These are phyloP conservation scores for Caprella mutica DNA, from an alignment of 2,888 invertebrate genomes.

Conservation along the genomic window DNA sequence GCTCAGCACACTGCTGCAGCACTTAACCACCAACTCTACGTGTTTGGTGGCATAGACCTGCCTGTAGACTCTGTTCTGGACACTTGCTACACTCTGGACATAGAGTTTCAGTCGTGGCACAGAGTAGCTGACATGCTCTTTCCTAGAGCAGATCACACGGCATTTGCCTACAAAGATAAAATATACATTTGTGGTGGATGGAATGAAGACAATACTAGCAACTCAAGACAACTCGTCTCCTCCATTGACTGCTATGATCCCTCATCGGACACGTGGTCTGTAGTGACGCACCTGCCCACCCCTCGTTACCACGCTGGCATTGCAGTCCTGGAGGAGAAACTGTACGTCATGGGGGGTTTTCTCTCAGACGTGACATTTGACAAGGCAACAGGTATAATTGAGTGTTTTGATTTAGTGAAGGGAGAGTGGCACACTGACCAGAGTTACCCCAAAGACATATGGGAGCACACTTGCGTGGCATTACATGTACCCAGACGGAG, in stretches of 20 bases:
- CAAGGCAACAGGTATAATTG: constrained; percentile 52
- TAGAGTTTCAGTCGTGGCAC: constrained; percentile 47
- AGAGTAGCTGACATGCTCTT: constrained; percentile 44
- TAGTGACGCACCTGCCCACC: constrained; percentile 52
- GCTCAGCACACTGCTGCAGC: constrained; percentile 51
- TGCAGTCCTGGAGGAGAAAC: constrained; percentile 49
- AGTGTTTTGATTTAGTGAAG: constrained; percentile 53
- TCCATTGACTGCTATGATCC: constrained; percentile 56
- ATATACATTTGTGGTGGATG: constrained; percentile 57
- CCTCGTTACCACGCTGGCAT: constrained; percentile 58
- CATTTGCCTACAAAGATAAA: constrained; percentile 46
- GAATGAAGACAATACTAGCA: constrained; percentile 43
- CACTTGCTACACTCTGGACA: constrained; percentile 44
- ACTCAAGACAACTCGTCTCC: constrained; percentile 48
- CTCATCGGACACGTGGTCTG: constrained; percentile 46
- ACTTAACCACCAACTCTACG: constrained; percentile 39
- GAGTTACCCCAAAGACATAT: constrained; percentile 55
- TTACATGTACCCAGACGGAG: constrained; percentile 53
- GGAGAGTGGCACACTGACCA: constrained; percentile 52
- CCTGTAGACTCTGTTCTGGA: constrained; percentile 44
- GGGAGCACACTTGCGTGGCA: constrained; percentile 58
- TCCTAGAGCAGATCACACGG: constrained; percentile 54
- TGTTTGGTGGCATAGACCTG: constrained; percentile 49
- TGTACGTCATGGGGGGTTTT: constrained; percentile 59
- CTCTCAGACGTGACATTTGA: constrained; percentile 56